phyloP scores from a whole-genome alignment of 1,140 invertebrate species.

The Frieseomelitta varia region DNA sequence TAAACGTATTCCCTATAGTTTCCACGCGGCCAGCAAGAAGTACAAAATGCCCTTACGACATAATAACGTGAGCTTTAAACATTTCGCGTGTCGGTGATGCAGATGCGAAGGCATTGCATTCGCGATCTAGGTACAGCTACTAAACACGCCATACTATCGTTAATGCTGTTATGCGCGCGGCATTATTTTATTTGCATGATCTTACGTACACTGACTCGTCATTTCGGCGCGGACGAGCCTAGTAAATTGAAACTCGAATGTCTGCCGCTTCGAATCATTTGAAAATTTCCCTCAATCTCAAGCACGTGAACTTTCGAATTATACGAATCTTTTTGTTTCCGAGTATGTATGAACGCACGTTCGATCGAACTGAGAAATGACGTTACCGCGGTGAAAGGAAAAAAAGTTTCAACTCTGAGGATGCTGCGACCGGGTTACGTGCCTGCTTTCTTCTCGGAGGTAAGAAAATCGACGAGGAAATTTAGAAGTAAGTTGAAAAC shows the following conservation, averaged over 20 bases:
- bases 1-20: background rate
- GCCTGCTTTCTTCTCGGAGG: background rate
- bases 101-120: constrained; percentile 47
- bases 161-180: constrained; percentile 35
- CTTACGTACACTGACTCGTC: constrained; percentile 41
- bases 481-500: background rate
- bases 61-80: constrained; percentile 53
- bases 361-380: no score
- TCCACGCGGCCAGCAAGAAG: background rate
- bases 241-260: background rate
- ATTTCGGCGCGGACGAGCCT: constrained; percentile 6
- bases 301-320: no score
- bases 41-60: constrained; percentile 5
- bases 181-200: constrained; percentile 63
- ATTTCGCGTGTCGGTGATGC: constrained; percentile 59
- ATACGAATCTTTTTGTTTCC: no score
- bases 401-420: background rate
- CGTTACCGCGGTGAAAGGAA: background rate
- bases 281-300: no score
- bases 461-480: background rate
- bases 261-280: no score
- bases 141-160: constrained; percentile 59
- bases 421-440: background rate
- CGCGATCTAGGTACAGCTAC: constrained; percentile 57
- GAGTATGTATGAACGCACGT: no score